Conservation (phyloP, 1,140 invertebrate species). For the Brachionus sp. region DNA sequence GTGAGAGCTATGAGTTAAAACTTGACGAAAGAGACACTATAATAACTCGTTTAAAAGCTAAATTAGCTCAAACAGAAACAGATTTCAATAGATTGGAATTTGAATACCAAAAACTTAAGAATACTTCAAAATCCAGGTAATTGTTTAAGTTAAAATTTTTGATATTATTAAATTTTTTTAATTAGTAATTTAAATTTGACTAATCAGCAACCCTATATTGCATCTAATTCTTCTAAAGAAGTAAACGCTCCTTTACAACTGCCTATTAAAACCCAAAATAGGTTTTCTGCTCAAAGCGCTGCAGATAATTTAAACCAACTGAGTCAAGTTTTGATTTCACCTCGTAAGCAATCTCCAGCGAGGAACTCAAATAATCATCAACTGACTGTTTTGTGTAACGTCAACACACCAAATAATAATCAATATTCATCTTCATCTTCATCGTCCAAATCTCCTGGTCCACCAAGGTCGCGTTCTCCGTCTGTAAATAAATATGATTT, state of each 20-base stretch:
- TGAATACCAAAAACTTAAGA: conserved; percentile 33
- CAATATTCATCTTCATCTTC: conserved; percentile 32
- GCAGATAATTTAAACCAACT: neutral
- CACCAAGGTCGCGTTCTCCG: neutral
- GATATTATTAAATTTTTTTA: neutral
- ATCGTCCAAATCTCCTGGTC: conserved; percentile 17
- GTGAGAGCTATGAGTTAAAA: conserved; percentile 30
- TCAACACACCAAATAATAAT: neutral
- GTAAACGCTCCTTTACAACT: neutral
- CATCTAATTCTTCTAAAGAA: neutral
- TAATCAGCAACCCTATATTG: conserved; percentile 5
- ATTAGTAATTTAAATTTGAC: neutral
- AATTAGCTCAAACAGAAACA: neutral
- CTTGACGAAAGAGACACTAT: conserved; percentile 26
- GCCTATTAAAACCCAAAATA: conserved; percentile 15
- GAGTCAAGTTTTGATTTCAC: neutral
- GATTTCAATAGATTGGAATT: conserved; percentile 14
- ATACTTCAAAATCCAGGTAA: neutral
- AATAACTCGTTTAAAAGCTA: conserved; percentile 4
- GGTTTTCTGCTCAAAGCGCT: neutral
- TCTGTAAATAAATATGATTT: neutral
- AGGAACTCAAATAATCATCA: neutral
- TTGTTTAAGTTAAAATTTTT: neutral
- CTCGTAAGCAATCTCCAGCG: neutral
- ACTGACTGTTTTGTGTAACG: conserved; percentile 5